phyloP scores from a whole-genome alignment of 2,797 vertebrate genomes.

The Pitangus sulphuratus region DNA sequence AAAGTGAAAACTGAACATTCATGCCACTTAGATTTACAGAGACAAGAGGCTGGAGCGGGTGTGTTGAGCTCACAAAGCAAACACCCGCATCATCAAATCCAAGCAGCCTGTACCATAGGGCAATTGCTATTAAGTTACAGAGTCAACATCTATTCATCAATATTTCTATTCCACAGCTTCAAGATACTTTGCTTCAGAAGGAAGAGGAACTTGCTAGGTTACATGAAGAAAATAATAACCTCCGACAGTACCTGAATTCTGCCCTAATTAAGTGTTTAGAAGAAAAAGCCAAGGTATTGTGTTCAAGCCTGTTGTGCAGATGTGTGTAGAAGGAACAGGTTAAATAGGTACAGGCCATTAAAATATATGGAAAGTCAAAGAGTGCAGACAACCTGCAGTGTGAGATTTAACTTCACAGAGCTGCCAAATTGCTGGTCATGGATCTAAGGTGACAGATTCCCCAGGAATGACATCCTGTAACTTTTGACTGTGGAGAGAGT shows the following conservation, averaged over 20 bases:
- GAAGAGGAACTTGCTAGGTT: constrained; percentile 91
- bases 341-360: neutral
- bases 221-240: constrained; percentile 92
- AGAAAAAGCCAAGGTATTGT: constrained; percentile 88
- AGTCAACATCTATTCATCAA: constrained; percentile 72
- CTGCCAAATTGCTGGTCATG: neutral
- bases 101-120: constrained; percentile 44
- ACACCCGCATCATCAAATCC: constrained; percentile 48
- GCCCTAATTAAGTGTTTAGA: constrained; percentile 88
- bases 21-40: constrained; percentile 24
- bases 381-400: neutral
- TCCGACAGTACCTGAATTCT: constrained; percentile 89
- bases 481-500: neutral
- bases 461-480: neutral
- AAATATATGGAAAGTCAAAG: neutral
- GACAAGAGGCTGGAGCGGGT: constrained; percentile 22
- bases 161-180: constrained; percentile 82
- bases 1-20: constrained; percentile 65
- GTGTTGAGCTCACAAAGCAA: constrained; percentile 64
- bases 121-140: constrained; percentile 69
- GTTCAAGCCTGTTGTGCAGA: neutral
- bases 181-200: constrained; percentile 91
- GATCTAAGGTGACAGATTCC: neutral
- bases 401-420: neutral
- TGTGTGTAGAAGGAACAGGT: neutral